Percentiles rank a stretch among this genome's conserved stretches.
phyloP scores from a whole-genome alignment of 2,113 vertebrate genomes.

The Ibidorhyncha struthersii region DNA sequence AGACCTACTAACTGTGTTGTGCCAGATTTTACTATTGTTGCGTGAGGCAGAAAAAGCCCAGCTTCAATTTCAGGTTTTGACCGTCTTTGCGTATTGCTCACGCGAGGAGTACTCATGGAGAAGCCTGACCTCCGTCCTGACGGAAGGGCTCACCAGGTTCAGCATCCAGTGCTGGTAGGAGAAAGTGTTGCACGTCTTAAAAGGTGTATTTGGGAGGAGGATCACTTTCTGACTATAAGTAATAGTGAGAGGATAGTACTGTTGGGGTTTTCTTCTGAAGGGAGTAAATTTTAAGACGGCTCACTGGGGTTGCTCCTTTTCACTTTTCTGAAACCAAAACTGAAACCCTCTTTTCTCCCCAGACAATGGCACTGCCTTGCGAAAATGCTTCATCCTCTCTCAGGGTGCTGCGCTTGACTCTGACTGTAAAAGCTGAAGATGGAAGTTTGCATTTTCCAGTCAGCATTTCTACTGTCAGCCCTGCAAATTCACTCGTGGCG shows the following conservation, averaged over 20 bases:
- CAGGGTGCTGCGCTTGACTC: not conserved
- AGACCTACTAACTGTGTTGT: not conserved
- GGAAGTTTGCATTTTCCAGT: not conserved
- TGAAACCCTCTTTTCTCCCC: not conserved
- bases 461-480: not conserved
- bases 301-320: not conserved
- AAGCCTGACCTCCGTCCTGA: not conserved
- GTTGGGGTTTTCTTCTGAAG: not conserved
- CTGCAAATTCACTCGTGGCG: not conserved
- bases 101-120: not conserved
- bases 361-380: not conserved
- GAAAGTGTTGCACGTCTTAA: not conserved
- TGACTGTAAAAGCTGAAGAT: not conserved
- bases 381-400: not conserved
- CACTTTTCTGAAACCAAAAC: not conserved
- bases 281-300: not conserved
- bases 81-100: not conserved
- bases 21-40: not conserved
- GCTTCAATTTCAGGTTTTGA: constrained; percentile 18
- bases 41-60: not conserved
- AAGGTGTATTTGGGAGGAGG: not conserved
- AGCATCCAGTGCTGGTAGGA: not conserved
- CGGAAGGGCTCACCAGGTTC: not conserved
- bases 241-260: not conserved
- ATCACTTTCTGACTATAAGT: not conserved